Percentiles rank a stretch among this genome's conserved stretches.
Conservation (phyloP, 2,113 vertebrate species). For the Sialia sialis region DNA sequence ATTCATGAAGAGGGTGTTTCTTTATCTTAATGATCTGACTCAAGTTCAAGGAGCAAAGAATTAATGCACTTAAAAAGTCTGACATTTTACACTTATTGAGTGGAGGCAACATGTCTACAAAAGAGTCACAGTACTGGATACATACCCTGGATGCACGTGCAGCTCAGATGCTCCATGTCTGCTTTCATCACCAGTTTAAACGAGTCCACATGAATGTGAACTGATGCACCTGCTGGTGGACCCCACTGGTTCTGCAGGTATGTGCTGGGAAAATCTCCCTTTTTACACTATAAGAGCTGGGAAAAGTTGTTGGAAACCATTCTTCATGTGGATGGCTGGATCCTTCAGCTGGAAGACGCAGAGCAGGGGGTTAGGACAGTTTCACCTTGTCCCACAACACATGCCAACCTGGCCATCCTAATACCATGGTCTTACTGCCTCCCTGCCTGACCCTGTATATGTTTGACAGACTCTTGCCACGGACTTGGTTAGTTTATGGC, state of each 20-base stretch:
- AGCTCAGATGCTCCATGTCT: not conserved
- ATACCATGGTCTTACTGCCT: not conserved
- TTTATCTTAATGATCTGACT: not conserved
- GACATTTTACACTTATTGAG: rapidly evolving
- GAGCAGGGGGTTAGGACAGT: not conserved
- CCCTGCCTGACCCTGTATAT: not conserved
- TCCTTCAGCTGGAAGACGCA: not conserved
- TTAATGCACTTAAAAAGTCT: not conserved
- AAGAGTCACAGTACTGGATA: not conserved
- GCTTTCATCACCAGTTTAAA: not conserved
- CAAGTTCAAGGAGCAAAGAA: not conserved
- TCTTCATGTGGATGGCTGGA: not conserved
- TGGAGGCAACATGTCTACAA: not conserved
- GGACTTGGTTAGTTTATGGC: not conserved
- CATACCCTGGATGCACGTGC: not conserved
- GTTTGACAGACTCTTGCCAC: not conserved
- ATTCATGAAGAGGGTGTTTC: not conserved
- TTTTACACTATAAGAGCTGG: not conserved
- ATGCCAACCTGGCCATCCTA: not conserved
- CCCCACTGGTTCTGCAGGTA: not conserved
- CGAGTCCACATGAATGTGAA: not conserved
- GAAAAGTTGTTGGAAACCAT: not conserved
- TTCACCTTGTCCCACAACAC: not conserved
- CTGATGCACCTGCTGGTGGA: not conserved
- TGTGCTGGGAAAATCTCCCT: not conserved